These are phyloP conservation scores for Eupithecia inturbata DNA, from an alignment of 2,888 invertebrate genomes.

Conservation along the genomic window DNA sequence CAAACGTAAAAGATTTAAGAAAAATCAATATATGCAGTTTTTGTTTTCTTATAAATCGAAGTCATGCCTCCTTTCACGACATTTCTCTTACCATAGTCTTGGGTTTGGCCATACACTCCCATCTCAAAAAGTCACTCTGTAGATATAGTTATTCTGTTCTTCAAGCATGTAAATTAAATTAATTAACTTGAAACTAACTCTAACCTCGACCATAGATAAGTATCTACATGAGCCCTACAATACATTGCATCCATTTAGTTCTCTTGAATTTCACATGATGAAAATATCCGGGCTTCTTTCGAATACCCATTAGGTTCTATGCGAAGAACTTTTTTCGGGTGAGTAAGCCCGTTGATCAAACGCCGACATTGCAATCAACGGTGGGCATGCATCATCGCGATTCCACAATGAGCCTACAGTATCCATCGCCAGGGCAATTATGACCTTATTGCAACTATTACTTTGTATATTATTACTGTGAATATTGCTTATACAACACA, in stretches of 20 bases:
- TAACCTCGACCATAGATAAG: too few species aligned
- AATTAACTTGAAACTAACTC: too few species aligned
- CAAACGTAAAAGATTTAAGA: too few species aligned
- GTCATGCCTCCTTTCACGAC: too few species aligned
- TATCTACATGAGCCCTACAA: too few species aligned
- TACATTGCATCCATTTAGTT: neutral
- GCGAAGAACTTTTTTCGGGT: constrained; percentile 48
- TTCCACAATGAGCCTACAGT: constrained; percentile 49
- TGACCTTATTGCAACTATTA: constrained; percentile 15
- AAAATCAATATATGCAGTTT: too few species aligned
- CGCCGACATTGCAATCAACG: constrained; percentile 58
- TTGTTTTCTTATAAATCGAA: too few species aligned
- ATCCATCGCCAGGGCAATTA: constrained; percentile 16
- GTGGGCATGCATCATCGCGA: constrained; percentile 61
- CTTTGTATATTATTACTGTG: neutral
- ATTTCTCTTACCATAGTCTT: too few species aligned
- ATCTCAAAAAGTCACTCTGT: too few species aligned
- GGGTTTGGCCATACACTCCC: too few species aligned
- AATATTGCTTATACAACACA: neutral
- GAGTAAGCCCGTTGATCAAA: constrained; percentile 52
- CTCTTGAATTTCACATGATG: neutral
- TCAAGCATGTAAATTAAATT: too few species aligned
- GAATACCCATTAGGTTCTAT: neutral
- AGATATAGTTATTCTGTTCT: too few species aligned
- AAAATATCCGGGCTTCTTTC: neutral